These are phyloP conservation scores for Sminthopsis crassicaudata DNA, from an alignment of 2,113 vertebrate species.

Conservation along the genomic window DNA sequence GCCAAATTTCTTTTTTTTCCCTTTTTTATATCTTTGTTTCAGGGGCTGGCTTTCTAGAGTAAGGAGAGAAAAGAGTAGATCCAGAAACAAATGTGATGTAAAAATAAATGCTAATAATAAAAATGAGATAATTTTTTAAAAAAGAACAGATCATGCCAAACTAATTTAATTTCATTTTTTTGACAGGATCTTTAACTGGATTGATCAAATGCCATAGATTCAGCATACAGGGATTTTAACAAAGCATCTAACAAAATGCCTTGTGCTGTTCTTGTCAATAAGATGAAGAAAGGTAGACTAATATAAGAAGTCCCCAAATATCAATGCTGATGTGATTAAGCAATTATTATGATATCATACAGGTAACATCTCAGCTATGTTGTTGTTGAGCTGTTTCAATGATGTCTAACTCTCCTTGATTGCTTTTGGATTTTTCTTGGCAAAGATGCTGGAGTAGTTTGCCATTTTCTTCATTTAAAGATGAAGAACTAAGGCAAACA, in stretches of 20 bases:
- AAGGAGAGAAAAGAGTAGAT: neutral
- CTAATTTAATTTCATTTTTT: neutral
- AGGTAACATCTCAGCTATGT: neutral
- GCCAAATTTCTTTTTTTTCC: neutral
- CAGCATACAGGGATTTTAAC: neutral
- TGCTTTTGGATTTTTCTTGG: neutral
- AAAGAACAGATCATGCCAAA: neutral
- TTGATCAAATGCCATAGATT: neutral
- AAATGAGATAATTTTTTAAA: neutral
- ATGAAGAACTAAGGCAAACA: neutral
- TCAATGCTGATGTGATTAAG: neutral
- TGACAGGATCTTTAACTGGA: neutral
- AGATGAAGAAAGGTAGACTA: neutral
- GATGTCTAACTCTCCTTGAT: neutral
- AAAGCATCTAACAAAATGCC: neutral
- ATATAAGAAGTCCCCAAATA: neutral
- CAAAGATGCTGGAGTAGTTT: neutral
- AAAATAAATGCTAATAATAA: neutral
- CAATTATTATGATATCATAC: neutral
- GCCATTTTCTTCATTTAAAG: neutral
- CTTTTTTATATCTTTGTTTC: neutral
- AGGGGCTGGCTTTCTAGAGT: neutral
- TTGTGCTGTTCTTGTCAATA: neutral
- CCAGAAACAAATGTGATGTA: neutral
- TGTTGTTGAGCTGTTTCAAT: neutral